Conservation (phyloP, 2,797 vertebrate species). For the Poliocrania exsul region DNA sequence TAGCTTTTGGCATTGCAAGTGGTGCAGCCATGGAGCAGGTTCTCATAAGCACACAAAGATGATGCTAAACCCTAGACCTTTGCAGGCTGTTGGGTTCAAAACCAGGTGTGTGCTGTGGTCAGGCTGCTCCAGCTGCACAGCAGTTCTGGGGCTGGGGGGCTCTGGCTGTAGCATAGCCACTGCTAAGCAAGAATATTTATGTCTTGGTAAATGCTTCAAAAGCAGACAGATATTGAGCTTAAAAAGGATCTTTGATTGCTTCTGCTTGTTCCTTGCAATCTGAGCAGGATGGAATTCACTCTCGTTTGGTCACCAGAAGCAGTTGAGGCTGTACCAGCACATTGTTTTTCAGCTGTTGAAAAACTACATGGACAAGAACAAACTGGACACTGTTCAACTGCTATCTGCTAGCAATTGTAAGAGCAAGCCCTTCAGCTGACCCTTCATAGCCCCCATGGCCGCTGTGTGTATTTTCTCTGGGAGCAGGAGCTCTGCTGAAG, state of each 20-base stretch:
- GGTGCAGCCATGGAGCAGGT: rapidly evolving
- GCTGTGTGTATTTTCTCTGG: neutral
- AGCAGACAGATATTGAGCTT: neutral
- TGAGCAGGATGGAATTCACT: neutral
- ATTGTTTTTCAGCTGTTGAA: neutral
- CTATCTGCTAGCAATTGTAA: neutral
- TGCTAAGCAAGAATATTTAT: neutral
- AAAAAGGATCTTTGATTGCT: neutral
- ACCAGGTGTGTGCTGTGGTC: neutral
- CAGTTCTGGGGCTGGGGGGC: neutral
- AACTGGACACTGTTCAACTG: neutral
- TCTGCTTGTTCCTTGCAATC: neutral
- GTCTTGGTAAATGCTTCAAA: neutral
- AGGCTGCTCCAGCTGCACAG: neutral
- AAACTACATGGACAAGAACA: neutral
- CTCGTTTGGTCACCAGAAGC: neutral
- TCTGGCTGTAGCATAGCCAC: neutral
- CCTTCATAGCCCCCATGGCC: no score
- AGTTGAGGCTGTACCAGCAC: neutral
- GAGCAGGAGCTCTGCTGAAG: neutral
- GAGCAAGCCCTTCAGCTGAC: neutral
- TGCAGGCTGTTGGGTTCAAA: neutral
- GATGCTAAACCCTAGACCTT: neutral
- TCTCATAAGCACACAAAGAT: neutral
- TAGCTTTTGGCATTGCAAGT: neutral